A percentile compares a stretch with the other conserved stretches of the same genome.
These are phyloP conservation scores for Trigoniulus corallinus DNA, from an alignment of 1,140 invertebrate genomes.

Conservation along the genomic window DNA sequence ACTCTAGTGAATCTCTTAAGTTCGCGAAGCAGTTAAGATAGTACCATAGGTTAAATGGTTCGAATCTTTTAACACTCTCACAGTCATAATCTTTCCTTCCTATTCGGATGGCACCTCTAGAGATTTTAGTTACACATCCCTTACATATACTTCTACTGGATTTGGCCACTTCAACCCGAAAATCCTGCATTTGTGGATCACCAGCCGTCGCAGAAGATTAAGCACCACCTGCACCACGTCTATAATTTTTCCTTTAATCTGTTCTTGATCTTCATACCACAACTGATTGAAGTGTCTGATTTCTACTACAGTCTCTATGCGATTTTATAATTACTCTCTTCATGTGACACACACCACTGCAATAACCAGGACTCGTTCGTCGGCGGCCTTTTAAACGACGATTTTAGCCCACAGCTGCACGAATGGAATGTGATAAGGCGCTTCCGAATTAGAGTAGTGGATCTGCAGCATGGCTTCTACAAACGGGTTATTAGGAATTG, in stretches of 20 bases:
- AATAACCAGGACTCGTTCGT: no score
- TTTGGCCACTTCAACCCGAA: conserved; percentile 73
- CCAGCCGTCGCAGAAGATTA: no score
- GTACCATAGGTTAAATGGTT: conserved; percentile 54
- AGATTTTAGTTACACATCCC: conserved; percentile 72
- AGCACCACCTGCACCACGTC: background rate
- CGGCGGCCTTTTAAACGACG: no score
- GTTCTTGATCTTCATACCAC: conserved; percentile 71
- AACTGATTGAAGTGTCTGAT: conserved; percentile 71
- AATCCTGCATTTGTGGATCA: conserved; percentile 34
- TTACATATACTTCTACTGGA: conserved; percentile 60
- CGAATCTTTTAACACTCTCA: conserved; percentile 51
- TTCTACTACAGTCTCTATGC: conserved; percentile 50
- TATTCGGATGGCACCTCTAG: conserved; percentile 61
- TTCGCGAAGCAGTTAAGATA: conserved; percentile 85
- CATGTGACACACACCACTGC: no score
- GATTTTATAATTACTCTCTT: no score
- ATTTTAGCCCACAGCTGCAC: no score
- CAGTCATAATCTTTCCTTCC: conserved; percentile 74
- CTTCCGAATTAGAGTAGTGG: no score
- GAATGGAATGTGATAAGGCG: no score
- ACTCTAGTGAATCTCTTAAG: conserved; percentile 52
- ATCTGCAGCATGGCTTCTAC: no score
- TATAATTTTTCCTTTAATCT: conserved; percentile 47
- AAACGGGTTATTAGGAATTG: no score